Evolutionary conservation across 2,113 vertebrate species (phyloP).

Genomic region (Pluvianellus socialis): DNA sequence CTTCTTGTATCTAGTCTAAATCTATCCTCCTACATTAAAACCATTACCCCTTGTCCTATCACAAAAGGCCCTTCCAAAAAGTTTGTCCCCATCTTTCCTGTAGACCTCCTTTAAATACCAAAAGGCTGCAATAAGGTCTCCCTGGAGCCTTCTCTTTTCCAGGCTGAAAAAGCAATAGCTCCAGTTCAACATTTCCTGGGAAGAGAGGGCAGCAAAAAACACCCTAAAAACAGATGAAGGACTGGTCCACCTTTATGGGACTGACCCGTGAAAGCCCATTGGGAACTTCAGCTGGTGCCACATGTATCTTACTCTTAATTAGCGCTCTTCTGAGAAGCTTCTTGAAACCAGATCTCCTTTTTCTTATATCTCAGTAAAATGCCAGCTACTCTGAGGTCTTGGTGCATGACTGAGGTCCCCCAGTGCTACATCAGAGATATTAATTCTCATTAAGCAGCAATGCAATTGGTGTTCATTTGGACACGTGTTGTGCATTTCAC

Average conservation of each 20-base stretch:
- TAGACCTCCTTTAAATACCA: background rate
- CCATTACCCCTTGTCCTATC: background rate
- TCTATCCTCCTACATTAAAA: background rate
- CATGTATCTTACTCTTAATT: slow-evolving; percentile 18
- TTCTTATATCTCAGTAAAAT: background rate
- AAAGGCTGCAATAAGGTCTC: background rate
- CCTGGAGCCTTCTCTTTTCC: background rate
- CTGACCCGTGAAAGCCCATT: slow-evolving; percentile 1
- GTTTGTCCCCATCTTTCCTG: background rate
- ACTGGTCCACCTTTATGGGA: background rate
- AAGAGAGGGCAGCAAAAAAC: background rate
- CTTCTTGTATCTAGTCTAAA: background rate
- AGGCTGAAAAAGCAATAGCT: background rate
- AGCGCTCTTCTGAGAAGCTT: background rate
- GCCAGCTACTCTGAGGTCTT: background rate
- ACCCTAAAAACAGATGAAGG: background rate
- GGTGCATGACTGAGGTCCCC: background rate
- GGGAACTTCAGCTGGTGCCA: background rate
- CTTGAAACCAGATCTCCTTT: background rate
- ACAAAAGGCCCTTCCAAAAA: background rate
- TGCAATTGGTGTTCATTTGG: background rate
- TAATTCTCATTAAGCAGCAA: slow-evolving; percentile 43
- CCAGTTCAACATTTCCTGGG: background rate
- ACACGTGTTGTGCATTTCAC: background rate
- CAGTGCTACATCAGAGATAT: background rate